These are phyloP conservation scores for Bellardia bayeri DNA, from an alignment of 2,888 invertebrate species.

Conservation along the genomic window DNA sequence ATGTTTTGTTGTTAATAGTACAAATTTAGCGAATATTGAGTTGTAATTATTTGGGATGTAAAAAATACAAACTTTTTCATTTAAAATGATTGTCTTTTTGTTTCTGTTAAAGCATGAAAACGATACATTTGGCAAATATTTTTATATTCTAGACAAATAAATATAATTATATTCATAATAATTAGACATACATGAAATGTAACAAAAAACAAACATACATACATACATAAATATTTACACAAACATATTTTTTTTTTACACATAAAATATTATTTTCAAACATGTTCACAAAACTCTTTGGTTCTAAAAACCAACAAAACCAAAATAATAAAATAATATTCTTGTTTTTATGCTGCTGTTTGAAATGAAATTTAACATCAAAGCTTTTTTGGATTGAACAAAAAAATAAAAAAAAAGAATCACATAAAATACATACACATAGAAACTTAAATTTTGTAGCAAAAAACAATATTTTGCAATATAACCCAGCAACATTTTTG, in stretches of 20 bases:
- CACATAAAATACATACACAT: slow-evolving; percentile 22
- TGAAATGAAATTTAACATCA: slow-evolving; percentile 56
- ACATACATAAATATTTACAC: slow-evolving; percentile 53
- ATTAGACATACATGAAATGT: slow-evolving; percentile 6
- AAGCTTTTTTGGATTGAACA: slow-evolving; percentile 30
- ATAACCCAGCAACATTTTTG: slow-evolving; percentile 47
- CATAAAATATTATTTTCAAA: slow-evolving; percentile 17
- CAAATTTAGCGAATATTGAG: background rate
- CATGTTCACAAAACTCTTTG: slow-evolving; percentile 22
- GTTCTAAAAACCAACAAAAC: slow-evolving; percentile 39
- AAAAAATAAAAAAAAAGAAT: slow-evolving; percentile 3
- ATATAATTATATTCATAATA: slow-evolving; percentile 21
- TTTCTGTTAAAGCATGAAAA: slow-evolving; percentile 27
- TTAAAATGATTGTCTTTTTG: slow-evolving; percentile 56
- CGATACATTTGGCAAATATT: slow-evolving; percentile 32
- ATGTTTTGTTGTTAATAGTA: background rate
- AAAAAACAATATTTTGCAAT: slow-evolving; percentile 31
- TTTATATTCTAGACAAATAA: background rate
- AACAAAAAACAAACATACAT: slow-evolving; percentile 34
- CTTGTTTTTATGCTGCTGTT: slow-evolving; percentile 19
- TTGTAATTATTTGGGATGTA: background rate
- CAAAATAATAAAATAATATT: slow-evolving; percentile 10
- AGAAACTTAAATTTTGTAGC: slow-evolving; percentile 1
- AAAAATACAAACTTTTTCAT: slow-evolving; percentile 20
- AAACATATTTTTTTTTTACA: slow-evolving; percentile 18